phyloP scores from a whole-genome alignment of 2,797 vertebrate species.

The Sebastes itinus region DNA sequence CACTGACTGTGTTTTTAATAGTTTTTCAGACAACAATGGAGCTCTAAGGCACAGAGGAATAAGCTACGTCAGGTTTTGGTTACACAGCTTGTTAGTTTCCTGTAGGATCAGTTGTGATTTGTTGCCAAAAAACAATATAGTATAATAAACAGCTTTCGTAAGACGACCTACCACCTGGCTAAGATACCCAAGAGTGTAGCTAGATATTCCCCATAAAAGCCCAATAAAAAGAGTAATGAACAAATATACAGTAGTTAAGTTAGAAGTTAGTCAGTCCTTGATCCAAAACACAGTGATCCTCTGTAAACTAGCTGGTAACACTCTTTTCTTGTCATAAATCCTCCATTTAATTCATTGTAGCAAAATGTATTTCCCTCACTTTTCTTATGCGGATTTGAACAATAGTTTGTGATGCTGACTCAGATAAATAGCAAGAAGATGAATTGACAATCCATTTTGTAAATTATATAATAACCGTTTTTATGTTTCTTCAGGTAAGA shows the following conservation, averaged over 20 bases:
- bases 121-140: background rate
- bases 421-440: background rate
- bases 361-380: background rate
- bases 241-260: background rate
- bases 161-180: background rate
- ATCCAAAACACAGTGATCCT: background rate
- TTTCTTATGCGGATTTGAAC: background rate
- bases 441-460: background rate
- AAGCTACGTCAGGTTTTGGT: background rate
- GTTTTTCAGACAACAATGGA: background rate
- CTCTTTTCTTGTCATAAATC: background rate
- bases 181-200: background rate
- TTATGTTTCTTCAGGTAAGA: slow-evolving; percentile 62
- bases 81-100: background rate
- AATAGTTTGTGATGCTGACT: background rate
- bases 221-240: background rate
- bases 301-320: background rate
- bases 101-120: background rate
- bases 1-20: background rate
- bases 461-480: background rate
- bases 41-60: background rate
- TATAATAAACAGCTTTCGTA: background rate
- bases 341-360: background rate
- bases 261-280: background rate
- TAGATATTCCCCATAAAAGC: background rate